A percentile compares a stretch with the other conserved stretches of the same genome.
phyloP scores from a whole-genome alignment of 92 coral and sea anemone species.

The Micromussa lordhowensis region DNA sequence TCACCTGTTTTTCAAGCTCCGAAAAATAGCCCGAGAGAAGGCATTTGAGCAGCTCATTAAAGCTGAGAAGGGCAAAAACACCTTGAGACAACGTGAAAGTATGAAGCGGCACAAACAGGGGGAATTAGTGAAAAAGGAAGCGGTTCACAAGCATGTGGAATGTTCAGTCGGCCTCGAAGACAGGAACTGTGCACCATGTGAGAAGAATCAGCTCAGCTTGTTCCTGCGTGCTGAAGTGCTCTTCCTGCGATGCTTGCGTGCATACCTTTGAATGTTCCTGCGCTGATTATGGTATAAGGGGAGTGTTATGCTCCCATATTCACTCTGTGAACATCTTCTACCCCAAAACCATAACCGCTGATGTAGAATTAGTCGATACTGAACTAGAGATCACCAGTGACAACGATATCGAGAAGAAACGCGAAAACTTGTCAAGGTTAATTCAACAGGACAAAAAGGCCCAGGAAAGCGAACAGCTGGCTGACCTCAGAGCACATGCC shows the following conservation, averaged over 20 bases:
- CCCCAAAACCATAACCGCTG: not conserved
- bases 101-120: slow-evolving; percentile 43
- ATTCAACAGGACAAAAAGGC: not conserved
- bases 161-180: slow-evolving; percentile 16
- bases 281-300: slow-evolving; percentile 7
- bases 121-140: slow-evolving; percentile 20
- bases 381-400: not conserved
- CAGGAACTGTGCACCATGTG: slow-evolving; percentile 23
- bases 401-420: not conserved
- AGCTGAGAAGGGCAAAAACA: slow-evolving; percentile 55
- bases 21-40: slow-evolving; percentile 44
- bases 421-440: not conserved
- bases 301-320: slow-evolving; percentile 30
- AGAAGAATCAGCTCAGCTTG: not conserved
- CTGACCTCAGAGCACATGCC: slow-evolving; percentile 10
- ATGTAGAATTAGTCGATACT: too few species aligned
- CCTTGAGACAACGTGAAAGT: slow-evolving; percentile 36
- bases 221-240: not conserved
- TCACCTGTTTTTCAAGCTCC: slow-evolving; percentile 50
- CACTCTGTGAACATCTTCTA: slow-evolving; percentile 29
- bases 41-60: slow-evolving; percentile 50
- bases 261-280: slow-evolving; percentile 34
- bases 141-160: slow-evolving; percentile 28
- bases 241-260: not conserved
- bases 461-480: slow-evolving; percentile 2